Evolutionary conservation across 1,140 invertebrate species (phyloP).

Genomic region (Globodera ellingtonae): DNA sequence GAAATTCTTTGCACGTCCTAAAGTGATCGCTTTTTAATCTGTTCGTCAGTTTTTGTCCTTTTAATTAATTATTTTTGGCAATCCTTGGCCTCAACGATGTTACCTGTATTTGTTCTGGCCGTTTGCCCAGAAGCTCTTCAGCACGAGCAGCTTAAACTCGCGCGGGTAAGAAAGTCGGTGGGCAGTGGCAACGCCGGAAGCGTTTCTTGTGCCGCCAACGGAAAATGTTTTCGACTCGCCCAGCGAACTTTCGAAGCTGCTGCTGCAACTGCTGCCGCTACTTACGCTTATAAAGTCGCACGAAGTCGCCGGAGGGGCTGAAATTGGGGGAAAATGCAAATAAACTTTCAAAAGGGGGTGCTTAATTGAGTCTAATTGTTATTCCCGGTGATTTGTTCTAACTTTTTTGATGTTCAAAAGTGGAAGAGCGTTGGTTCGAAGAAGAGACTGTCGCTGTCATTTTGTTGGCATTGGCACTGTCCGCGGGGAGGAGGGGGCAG

Average conservation of each 20-base stretch:
- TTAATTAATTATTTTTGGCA: constrained; percentile 38
- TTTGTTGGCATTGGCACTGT: neutral
- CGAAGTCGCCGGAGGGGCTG: neutral
- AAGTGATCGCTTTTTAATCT: constrained; percentile 38
- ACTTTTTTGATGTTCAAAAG: neutral
- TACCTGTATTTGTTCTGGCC: constrained; percentile 56
- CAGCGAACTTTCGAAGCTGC: neutral
- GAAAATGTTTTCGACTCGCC: neutral
- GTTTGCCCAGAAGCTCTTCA: constrained; percentile 52
- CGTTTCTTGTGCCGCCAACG: neutral
- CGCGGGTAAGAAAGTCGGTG: constrained; percentile 53
- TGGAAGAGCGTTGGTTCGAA: no score
- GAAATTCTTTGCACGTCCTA: constrained; percentile 50
- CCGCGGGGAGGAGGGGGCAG: neutral
- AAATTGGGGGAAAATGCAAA: neutral
- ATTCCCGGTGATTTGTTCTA: neutral
- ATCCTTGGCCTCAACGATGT: constrained; percentile 29
- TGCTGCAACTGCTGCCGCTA: neutral
- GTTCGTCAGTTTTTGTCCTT: neutral
- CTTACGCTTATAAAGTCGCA: neutral
- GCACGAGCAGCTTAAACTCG: constrained; percentile 56
- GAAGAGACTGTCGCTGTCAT: neutral
- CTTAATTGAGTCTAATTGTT: no score
- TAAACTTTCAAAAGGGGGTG: no score
- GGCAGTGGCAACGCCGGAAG: constrained; percentile 1